Evolutionary conservation across 2,888 invertebrate genomes (phyloP).

Genomic region (Ormyrus rosae): DNA sequence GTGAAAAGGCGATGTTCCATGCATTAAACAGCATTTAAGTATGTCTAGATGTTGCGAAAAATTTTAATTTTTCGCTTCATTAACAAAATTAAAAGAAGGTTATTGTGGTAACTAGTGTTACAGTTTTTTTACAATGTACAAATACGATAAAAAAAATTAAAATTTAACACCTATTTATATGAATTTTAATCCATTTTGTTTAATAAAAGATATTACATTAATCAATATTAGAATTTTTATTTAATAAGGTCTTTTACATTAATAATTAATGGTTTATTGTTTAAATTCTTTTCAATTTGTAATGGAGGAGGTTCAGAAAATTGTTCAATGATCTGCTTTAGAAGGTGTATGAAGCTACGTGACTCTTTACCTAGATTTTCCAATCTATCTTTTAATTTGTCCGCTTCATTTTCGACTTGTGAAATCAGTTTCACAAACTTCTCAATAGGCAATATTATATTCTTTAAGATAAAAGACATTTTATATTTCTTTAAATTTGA

Average conservation of each 20-base stretch:
- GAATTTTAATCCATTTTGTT: conserved; percentile 27
- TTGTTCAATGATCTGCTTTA: not conserved
- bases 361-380: no score
- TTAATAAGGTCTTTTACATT: not conserved
- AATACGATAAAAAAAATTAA: conserved; percentile 53
- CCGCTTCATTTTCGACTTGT: no score
- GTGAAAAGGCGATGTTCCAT: not conserved
- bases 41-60: conserved; percentile 20
- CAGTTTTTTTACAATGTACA: conserved; percentile 60
- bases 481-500: no score
- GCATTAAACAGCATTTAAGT: not conserved
- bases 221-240: conserved; percentile 5
- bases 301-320: not conserved
- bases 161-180: conserved; percentile 20
- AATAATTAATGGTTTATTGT: not conserved
- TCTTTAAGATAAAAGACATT: no score
- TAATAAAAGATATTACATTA: conserved; percentile 6
- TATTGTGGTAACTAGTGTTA: conserved; percentile 30
- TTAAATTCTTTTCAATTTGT: not conserved
- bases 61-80: conserved; percentile 26
- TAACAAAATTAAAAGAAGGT: conserved; percentile 19
- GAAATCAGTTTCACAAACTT: no score
- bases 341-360: not conserved
- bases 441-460: no score
- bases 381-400: no score